Base-by-base conservation (phyloP, 92 coral and sea anemone genomes). In the Heteractis magnifica region DNA sequence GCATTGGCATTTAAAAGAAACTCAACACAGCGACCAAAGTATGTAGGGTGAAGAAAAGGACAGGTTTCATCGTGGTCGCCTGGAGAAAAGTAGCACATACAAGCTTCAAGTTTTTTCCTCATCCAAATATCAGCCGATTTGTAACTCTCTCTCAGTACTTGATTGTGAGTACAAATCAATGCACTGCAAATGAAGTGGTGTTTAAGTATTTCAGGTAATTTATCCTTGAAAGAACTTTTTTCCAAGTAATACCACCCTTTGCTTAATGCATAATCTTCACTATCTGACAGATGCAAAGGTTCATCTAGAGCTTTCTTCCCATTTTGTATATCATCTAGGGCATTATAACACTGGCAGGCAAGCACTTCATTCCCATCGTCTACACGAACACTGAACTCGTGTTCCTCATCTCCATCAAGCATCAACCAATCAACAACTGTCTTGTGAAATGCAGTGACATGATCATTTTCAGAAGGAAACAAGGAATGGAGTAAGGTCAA, bases 381-480 rank as follows among this genome's bases (percentile, higher is more conserved):
- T 48, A 9, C n/a, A 34, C 62, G 12, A 18, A 48, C 58, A 11
- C 8, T 13, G 52, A 75, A 75, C 16, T 75, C 79, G 18, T 75
- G 58, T 0, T 75, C 55, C 9, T 48, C n/a, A n/a, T n/a, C 51
- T 6, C 8, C 4, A 14, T 72, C 49, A 15, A 20, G 50, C 5
- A 18, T 68, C 16, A 68, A 68, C n/a, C n/a, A n/a, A n/a, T n/a
- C n/a, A n/a, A n/a, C n/a, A n/a, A n/a, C n/a, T n/a, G n/a, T n/a
- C n/a, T 72, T 72, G 48, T 72, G 77, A 72, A 72, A 72, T 23
- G 48, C 77, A 72, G 41, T 72, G 41, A 72, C 77, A 18, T 72
- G 77, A 41, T 18, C 77, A 72, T 14, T 23, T 41, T 72, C 77
- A 8, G 48, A 14, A 11, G 77, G 77, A 15, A 72, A 72, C 10